Evolutionary conservation across 2,888 invertebrate genomes (phyloP).

Genomic region (Ophioninae sp.): DNA sequence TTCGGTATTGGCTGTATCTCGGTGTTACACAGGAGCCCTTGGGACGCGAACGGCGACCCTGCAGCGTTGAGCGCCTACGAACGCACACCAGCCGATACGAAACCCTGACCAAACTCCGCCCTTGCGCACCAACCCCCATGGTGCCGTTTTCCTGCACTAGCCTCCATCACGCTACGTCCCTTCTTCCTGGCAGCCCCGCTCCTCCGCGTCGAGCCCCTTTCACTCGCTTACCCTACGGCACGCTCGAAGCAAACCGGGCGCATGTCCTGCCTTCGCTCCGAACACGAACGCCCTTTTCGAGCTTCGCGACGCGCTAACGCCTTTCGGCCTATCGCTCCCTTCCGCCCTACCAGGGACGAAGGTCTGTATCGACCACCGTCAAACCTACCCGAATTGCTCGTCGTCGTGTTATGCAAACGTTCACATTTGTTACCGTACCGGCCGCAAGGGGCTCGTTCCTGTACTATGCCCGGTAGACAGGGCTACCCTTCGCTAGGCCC

Average conservation of each 20-base stretch:
- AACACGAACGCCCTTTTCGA: constrained; percentile 10
- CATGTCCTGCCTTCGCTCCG: background rate
- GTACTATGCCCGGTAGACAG: constrained; percentile 67
- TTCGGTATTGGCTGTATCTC: constrained; percentile 77
- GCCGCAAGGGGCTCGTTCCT: constrained; percentile 78
- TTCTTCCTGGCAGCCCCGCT: constrained; percentile 10
- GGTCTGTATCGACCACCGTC: constrained; percentile 81
- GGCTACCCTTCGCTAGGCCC: constrained; percentile 63
- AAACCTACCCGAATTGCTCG: constrained; percentile 81
- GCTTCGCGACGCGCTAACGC: constrained; percentile 36
- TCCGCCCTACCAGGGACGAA: constrained; percentile 71
- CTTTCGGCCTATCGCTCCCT: constrained; percentile 47
- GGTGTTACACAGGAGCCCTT: constrained; percentile 68
- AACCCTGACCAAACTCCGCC: constrained; percentile 53
- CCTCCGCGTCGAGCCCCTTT: background rate
- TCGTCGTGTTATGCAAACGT: constrained; percentile 81
- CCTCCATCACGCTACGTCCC: background rate
- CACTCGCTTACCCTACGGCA: constrained; percentile 9
- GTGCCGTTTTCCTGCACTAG: constrained; percentile 40
- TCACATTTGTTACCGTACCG: constrained; percentile 80
- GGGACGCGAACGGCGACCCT: constrained; percentile 61
- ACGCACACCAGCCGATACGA: constrained; percentile 21
- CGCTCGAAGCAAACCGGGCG: constrained; percentile 19
- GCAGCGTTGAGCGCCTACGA: constrained; percentile 17
- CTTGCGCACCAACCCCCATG: constrained; percentile 41